These are phyloP conservation scores for Imbricaverruca yamaguchii DNA, from an alignment of 2,888 invertebrate species.

Conservation along the genomic window DNA sequence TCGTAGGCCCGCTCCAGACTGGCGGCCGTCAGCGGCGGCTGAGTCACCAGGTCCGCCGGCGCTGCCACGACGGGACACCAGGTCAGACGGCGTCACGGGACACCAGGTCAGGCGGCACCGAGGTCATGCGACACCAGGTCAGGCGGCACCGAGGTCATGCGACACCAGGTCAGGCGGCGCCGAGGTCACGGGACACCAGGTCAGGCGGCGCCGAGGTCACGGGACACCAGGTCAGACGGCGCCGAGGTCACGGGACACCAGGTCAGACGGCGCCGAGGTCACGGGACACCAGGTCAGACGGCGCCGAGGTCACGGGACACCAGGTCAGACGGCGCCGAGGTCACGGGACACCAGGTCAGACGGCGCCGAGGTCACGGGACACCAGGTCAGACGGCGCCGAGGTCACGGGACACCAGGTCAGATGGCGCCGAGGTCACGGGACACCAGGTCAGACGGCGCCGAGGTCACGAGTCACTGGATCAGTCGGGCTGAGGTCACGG, in stretches of 20 bases:
- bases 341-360: not conserved
- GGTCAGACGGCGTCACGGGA: not conserved
- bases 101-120: no score
- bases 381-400: no score
- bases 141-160: no score
- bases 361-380: no score
- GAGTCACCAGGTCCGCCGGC: slow-evolving; percentile 38
- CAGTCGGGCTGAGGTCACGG: no score
- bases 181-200: no score
- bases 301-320: no score
- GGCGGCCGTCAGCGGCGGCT: slow-evolving; percentile 49
- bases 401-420: no score
- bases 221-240: slow-evolving; percentile 36
- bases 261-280: not conserved
- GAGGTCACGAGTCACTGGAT: no score
- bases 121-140: no score
- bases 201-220: no score
- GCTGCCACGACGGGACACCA: not conserved
- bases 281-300: no score
- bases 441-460: not conserved
- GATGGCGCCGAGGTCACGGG: not conserved
- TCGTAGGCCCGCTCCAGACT: slow-evolving; percentile 42
- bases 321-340: slow-evolving; percentile 33
- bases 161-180: not conserved
- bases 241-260: not conserved